Percentiles rank a stretch among this genome's conserved stretches.
Evolutionary conservation across 2,113 vertebrate species (phyloP).

Genomic region (Malaclemys terrapin): DNA sequence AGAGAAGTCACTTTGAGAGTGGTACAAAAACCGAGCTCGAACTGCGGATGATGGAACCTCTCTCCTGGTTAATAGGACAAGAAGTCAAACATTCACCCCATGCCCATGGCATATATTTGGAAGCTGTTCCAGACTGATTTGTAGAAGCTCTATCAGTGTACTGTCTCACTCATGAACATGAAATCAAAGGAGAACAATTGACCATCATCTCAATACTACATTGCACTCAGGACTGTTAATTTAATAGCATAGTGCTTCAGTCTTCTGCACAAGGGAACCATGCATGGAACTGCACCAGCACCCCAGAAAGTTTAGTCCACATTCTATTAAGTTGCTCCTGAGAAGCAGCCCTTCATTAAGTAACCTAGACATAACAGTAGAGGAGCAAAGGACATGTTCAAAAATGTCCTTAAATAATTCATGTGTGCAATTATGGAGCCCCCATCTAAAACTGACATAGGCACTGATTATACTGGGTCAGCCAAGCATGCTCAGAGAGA

Average conservation of each 20-base stretch:
- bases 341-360: not conserved
- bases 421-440: accelerated
- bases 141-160: not conserved
- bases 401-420: not conserved
- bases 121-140: not conserved
- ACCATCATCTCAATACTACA: not conserved
- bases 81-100: not conserved
- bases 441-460: accelerated
- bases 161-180: not conserved
- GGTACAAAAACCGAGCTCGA: not conserved
- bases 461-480: not conserved
- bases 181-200: not conserved
- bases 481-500: not conserved
- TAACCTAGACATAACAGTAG: accelerated
- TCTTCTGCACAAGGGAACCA: not conserved
- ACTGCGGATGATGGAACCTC: not conserved
- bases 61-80: not conserved
- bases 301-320: not conserved
- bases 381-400: not conserved
- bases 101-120: not conserved
- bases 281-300: not conserved
- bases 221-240: not conserved
- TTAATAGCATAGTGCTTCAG: not conserved
- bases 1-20: not conserved
- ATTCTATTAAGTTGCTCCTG: not conserved